Evolutionary conservation across 2,888 invertebrate genomes (phyloP).

Genomic region (Drosophila mercatorum): DNA sequence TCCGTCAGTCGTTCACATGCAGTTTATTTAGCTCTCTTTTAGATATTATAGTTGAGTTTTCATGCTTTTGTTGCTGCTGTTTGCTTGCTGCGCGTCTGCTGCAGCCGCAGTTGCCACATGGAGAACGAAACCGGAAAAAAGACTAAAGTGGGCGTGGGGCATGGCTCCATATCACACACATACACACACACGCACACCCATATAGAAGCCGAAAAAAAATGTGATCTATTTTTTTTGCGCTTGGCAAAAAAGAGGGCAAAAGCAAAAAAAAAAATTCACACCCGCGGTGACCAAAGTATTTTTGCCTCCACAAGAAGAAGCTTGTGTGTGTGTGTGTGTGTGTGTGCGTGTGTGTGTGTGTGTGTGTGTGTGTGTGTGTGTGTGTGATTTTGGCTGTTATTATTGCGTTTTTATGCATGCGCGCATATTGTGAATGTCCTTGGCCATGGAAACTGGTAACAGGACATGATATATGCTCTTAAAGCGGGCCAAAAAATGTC

Average conservation of each 20-base stretch:
- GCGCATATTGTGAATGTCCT: slow-evolving; percentile 79
- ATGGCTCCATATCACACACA: slow-evolving; percentile 33
- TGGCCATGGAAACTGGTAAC: slow-evolving; percentile 68
- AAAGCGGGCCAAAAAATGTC: slow-evolving; percentile 55
- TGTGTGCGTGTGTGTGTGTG: not conserved
- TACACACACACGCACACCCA: slow-evolving; percentile 21
- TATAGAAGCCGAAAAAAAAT: slow-evolving; percentile 24
- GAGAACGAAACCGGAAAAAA: slow-evolving; percentile 54
- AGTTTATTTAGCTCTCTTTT: not conserved
- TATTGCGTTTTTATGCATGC: slow-evolving; percentile 80
- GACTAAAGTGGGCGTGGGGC: slow-evolving; percentile 45
- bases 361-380: slow-evolving; percentile 9
- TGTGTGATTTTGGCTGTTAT: slow-evolving; percentile 57
- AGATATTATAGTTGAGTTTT: slow-evolving; percentile 57
- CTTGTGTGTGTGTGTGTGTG: slow-evolving; percentile 1
- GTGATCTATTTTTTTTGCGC: slow-evolving; percentile 27
- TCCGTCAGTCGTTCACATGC: not conserved
- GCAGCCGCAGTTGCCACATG: slow-evolving; percentile 51
- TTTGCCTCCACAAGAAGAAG: slow-evolving; percentile 13
- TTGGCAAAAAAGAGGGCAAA: slow-evolving; percentile 37
- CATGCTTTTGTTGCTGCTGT: slow-evolving; percentile 26
- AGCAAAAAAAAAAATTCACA: slow-evolving; percentile 52
- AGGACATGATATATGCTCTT: slow-evolving; percentile 72
- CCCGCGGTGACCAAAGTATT: slow-evolving; percentile 74
- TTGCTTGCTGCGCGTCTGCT: slow-evolving; percentile 42